Evolutionary conservation across 1,140 invertebrate species (phyloP).

Genomic region (Drosophila mojavensis): DNA sequence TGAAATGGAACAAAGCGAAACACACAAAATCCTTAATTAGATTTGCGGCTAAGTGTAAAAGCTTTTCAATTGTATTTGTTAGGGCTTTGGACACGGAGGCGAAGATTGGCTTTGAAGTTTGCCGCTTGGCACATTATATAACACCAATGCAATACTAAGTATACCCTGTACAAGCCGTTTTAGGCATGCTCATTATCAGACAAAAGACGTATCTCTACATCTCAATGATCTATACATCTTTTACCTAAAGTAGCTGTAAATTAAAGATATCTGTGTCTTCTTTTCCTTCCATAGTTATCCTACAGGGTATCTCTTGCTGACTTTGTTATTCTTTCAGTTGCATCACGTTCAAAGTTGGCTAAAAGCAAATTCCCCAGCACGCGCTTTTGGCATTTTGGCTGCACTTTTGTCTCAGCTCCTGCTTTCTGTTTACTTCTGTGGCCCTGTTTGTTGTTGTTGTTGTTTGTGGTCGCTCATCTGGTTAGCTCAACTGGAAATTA

Average conservation of each 20-base stretch:
- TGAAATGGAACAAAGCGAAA: conserved; percentile 33
- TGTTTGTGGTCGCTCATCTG: conserved; percentile 57
- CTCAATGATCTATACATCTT: neutral
- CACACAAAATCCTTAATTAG: conserved; percentile 58
- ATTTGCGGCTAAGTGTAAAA: conserved; percentile 68
- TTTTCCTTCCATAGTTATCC: too few species aligned
- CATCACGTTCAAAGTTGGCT: conserved; percentile 33
- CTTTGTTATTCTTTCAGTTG: neutral
- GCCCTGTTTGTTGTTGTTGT: conserved; percentile 20
- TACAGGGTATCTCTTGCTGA: neutral
- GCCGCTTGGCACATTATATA: conserved; percentile 27
- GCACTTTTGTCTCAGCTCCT: conserved; percentile 37
- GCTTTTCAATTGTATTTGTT: conserved; percentile 54
- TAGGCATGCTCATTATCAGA: neutral
- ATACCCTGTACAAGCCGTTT: neutral
- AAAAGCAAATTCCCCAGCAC: conserved; percentile 45
- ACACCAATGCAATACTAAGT: conserved; percentile 29
- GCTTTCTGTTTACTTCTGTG: conserved; percentile 36
- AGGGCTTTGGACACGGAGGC: neutral
- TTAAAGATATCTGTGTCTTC: too few species aligned
- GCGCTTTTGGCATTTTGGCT: conserved; percentile 38
- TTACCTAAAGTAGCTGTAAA: too few species aligned
- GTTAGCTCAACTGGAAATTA: conserved; percentile 71
- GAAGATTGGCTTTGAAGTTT: neutral
- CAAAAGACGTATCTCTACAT: neutral